These are phyloP conservation scores for Carterocephalus palaemon DNA, from an alignment of 2,888 invertebrate genomes.

Conservation along the genomic window DNA sequence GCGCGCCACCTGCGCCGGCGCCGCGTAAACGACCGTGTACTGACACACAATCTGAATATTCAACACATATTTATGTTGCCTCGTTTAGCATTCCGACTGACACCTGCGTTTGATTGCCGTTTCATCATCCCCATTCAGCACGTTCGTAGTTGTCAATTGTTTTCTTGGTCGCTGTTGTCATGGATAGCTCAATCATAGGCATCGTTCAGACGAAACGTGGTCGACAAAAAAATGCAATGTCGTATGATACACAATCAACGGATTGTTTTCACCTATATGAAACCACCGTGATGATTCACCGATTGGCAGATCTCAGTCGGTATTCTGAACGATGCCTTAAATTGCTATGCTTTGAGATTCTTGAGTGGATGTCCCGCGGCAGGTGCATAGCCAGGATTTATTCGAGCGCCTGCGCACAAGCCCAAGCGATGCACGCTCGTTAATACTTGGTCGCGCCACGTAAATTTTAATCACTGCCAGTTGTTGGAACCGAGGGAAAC, in stretches of 20 bases:
- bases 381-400: constrained; percentile 77
- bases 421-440: constrained; percentile 67
- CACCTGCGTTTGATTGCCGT: constrained; percentile 68
- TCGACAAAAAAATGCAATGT: no score
- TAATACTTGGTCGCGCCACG: constrained; percentile 75
- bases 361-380: constrained; percentile 44
- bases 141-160: constrained; percentile 29
- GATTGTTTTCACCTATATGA: no score
- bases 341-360: constrained; percentile 37
- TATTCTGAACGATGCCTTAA: no score
- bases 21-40: constrained; percentile 79
- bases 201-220: no score
- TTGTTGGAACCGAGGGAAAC: constrained; percentile 70
- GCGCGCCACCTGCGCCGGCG: constrained; percentile 81
- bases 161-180: neutral
- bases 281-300: no score
- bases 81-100: constrained; percentile 69
- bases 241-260: no score
- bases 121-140: constrained; percentile 46
- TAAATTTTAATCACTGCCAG: constrained; percentile 78
- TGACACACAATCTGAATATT: constrained; percentile 77
- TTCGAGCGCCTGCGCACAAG: constrained; percentile 63
- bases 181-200: no score
- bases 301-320: no score
- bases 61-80: constrained; percentile 70